Percentiles rank a stretch among this genome's conserved stretches.
Evolutionary conservation across 2,797 vertebrate species (phyloP).

Genomic region (Geotrypetes seraphini): DNA sequence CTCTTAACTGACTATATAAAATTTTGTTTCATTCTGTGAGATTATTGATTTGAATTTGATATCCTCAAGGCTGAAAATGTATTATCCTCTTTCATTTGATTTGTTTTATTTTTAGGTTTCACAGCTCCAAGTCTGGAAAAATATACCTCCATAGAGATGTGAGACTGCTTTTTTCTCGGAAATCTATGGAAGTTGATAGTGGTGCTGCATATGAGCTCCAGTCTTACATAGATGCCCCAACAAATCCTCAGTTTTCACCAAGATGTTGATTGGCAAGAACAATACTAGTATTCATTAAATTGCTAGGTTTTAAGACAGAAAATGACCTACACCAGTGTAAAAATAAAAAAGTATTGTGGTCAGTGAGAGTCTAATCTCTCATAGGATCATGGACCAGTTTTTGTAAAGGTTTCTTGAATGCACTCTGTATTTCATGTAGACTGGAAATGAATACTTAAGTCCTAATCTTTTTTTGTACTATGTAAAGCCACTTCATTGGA

Average conservation of each 20-base stretch:
- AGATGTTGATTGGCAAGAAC: conserved; percentile 68
- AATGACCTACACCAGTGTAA: conserved; percentile 19
- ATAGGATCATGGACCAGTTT: conserved; percentile 65
- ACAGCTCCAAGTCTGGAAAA: conserved; percentile 99
- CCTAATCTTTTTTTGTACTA: conserved; percentile 84
- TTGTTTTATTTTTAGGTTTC: conserved; percentile 72
- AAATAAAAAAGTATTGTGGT: conserved; percentile 26
- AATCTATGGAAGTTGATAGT: conserved; percentile 98
- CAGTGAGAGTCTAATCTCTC: conserved; percentile 26
- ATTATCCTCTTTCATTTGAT: no score
- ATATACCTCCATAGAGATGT: conserved; percentile 99
- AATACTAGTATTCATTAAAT: conserved; percentile 17
- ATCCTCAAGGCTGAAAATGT: no score
- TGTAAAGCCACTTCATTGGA: conserved; percentile 94
- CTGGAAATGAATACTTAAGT: conserved; percentile 81
- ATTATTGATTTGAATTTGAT: no score
- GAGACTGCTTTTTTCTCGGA: conserved; percentile 93
- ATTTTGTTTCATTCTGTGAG: no score
- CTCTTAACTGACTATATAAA: no score
- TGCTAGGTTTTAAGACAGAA: conserved; percentile 23
- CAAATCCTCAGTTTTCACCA: conserved; percentile 87
- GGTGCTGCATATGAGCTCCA: conserved; percentile 98
- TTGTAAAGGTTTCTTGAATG: conserved; percentile 58
- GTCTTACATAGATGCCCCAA: conserved; percentile 91
- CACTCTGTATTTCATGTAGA: conserved; percentile 81